These are phyloP conservation scores for Aleiodes alternator DNA, from an alignment of 2,888 invertebrate genomes.

Conservation along the genomic window DNA sequence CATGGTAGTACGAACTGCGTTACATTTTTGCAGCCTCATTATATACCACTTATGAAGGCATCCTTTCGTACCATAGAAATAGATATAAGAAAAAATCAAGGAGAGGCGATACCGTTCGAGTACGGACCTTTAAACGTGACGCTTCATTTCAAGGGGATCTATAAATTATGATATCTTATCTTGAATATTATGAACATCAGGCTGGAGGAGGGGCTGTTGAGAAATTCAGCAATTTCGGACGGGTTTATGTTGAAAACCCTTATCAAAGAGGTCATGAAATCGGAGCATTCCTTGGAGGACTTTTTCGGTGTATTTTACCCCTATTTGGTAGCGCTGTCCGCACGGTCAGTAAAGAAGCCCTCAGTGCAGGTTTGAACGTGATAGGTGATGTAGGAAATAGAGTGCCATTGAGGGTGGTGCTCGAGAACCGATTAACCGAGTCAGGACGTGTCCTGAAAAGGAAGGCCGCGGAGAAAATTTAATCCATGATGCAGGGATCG, in stretches of 20 bases:
- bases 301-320: too few relatives aligned
- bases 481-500: too few relatives aligned
- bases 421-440: background rate
- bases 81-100: too few relatives aligned
- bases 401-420: background rate
- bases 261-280: background rate
- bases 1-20: too few relatives aligned
- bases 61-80: too few relatives aligned
- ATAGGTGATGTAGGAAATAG: background rate
- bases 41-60: too few relatives aligned
- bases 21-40: too few relatives aligned
- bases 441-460: background rate
- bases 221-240: background rate
- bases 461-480: too few relatives aligned
- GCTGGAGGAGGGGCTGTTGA: background rate
- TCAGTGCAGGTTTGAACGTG: too few relatives aligned
- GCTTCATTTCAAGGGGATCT: slow-evolving; percentile 6
- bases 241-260: background rate
- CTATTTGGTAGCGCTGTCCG: too few relatives aligned
- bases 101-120: slow-evolving; percentile 4
- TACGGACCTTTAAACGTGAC: slow-evolving; percentile 7
- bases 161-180: background rate
- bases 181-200: background rate
- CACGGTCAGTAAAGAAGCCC: too few relatives aligned
- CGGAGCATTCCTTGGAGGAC: too few relatives aligned